Percentiles rank a stretch among this genome's conserved stretches.
These are phyloP conservation scores for Listrodromus nycthemerus DNA, from an alignment of 2,888 invertebrate species.

Conservation along the genomic window DNA sequence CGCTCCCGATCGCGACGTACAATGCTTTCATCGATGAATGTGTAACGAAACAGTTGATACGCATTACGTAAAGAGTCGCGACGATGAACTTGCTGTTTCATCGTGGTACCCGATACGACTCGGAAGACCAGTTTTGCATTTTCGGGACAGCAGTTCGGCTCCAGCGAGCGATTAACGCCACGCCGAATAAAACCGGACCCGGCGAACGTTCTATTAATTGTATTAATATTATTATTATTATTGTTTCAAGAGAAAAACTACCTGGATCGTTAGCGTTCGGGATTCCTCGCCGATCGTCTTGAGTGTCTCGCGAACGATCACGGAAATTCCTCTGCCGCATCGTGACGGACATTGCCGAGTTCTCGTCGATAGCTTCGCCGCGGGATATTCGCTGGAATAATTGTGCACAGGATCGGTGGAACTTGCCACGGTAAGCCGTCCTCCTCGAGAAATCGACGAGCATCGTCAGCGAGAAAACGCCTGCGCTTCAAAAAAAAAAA, in stretches of 20 bases:
- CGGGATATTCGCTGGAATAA: conserved; percentile 8
- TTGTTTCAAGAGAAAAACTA: background rate
- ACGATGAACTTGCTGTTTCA: conserved; percentile 68
- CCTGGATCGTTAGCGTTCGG: conserved; percentile 6
- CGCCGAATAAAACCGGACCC: background rate
- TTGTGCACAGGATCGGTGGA: background rate
- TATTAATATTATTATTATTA: background rate
- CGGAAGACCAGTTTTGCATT: conserved; percentile 6
- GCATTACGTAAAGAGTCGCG: conserved; percentile 58
- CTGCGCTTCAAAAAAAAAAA: background rate
- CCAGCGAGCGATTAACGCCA: background rate
- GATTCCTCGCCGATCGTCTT: conserved; percentile 30
- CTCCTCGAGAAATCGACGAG: background rate
- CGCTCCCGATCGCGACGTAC: conserved; percentile 16
- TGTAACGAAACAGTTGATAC: conserved; percentile 19
- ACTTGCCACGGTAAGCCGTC: conserved; percentile 17
- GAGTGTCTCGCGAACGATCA: background rate
- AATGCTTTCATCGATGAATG: conserved; percentile 18
- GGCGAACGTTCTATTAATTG: background rate
- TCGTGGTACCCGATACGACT: background rate
- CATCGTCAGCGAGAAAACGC: conserved; percentile 10
- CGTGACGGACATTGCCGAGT: background rate
- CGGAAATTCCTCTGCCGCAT: background rate
- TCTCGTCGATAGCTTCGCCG: conserved; percentile 14
- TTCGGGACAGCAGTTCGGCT: background rate